Base-by-base conservation (phyloP, 30 jellyfish, hydroid and myxozoan species). In the Mastigias papua region DNA sequence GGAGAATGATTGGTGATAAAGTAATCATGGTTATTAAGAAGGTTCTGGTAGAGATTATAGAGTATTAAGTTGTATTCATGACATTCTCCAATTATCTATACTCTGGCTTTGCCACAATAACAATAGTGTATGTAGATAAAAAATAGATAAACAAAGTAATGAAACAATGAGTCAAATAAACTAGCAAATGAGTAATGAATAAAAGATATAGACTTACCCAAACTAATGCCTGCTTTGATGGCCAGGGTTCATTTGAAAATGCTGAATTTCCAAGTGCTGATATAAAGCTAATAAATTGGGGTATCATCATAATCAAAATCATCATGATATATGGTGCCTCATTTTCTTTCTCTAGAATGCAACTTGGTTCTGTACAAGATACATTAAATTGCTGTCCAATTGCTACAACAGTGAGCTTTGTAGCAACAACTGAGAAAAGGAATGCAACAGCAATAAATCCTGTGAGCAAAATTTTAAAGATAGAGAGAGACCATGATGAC, bases 221-320 rank as follows among this genome's bases (percentile, higher is more conserved):
- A 34, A 86, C 10, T 13, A 72, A 50, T 37, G 96, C 93, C 37
- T 50, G n/a, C 33, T 58, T 57, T 58, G 96, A 49, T 2, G 98
- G 98, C 94, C 93, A 84, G 25, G 93, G 93, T 50, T 92, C 89
- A 48, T 76, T 80, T 21, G 85, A 48, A 75, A 92, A 84, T 42
- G 91, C 97, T 19, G 96, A 73, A 34, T 79, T 85, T 13, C 77
- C 65, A 48, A 80, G 57, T 34, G 96, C 90, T 21, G 77, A 46
- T 3, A 86, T 1, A 71, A 92, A 81, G 22, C 89, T 57, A n/a
- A 92, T 27, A 26, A 73, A 35, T 60, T 93, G 95, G 1, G 98
- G 98, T 34, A 93, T 48, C 92, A 88, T 82, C 90, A 93, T 81
- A 9, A 87, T 48, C 33, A 87, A 69, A 37, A 77, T 76, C 81